These are phyloP conservation scores for Apocheima hispidaria DNA, from an alignment of 2,888 invertebrate genomes.

Conservation along the genomic window DNA sequence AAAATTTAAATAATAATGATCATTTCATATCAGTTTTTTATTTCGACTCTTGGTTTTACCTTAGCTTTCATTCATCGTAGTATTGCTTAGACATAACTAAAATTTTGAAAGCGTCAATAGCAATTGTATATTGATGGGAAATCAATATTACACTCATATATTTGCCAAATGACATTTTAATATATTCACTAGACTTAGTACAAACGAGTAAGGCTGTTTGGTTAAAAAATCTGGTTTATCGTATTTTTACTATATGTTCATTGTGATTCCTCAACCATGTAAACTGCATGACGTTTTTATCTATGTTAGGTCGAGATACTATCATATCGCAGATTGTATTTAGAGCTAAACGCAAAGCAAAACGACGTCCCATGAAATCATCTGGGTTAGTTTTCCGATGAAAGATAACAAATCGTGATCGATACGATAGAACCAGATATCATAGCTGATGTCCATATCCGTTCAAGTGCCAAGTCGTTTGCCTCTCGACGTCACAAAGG, in stretches of 20 bases:
- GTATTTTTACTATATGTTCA: background rate
- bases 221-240: background rate
- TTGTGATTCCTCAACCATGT: background rate
- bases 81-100: background rate
- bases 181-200: background rate
- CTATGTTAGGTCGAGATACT: no score
- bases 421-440: slow-evolving; percentile 3
- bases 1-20: no score
- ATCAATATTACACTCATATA: slow-evolving; percentile 51
- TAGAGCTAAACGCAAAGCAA: no score
- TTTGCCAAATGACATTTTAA: background rate
- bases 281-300: no score
- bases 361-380: no score
- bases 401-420: slow-evolving; percentile 21
- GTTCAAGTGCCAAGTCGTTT: slow-evolving; percentile 63
- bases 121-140: slow-evolving; percentile 56
- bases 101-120: slow-evolving; percentile 6
- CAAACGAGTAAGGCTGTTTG: background rate
- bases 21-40: no score
- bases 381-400: no score
- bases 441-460: slow-evolving; percentile 59
- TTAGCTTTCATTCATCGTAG: no score
- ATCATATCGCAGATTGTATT: no score
- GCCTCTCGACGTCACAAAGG: slow-evolving; percentile 67
- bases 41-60: no score